A percentile compares a stretch with the other conserved stretches of the same genome.
These are phyloP conservation scores for Teleiodes luculella DNA, from an alignment of 2,888 invertebrate species.

Conservation along the genomic window DNA sequence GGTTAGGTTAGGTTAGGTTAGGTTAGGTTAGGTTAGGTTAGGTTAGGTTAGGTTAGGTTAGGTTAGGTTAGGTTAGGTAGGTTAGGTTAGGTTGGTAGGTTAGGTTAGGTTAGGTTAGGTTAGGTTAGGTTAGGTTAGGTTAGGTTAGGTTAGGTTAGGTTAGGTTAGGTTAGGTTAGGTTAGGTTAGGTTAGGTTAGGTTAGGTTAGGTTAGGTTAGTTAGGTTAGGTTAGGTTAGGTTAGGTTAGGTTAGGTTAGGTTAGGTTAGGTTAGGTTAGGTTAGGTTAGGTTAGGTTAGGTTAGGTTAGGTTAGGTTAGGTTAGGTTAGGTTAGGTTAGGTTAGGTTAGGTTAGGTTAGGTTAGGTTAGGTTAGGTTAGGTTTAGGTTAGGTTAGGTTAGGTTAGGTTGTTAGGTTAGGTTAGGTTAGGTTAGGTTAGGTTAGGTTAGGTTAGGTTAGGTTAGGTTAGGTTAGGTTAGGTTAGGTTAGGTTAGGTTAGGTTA, in stretches of 20 bases:
- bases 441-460: constrained; percentile 26
- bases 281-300: constrained; percentile 24
- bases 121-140: constrained; percentile 27
- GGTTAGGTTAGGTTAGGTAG: constrained; percentile 22
- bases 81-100: constrained; percentile 28
- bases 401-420: constrained; percentile 23
- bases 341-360: constrained; percentile 24
- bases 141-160: constrained; percentile 31
- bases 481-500: constrained; percentile 30
- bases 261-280: constrained; percentile 25
- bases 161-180: constrained; percentile 24
- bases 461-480: constrained; percentile 29
- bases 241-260: constrained; percentile 25
- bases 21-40: constrained; percentile 18
- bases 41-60: constrained; percentile 20
- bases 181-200: constrained; percentile 21
- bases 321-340: constrained; percentile 23
- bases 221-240: constrained; percentile 24
- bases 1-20: constrained; percentile 16
- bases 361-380: constrained; percentile 24
- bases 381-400: constrained; percentile 24
- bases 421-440: constrained; percentile 23
- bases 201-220: constrained; percentile 25
- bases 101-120: constrained; percentile 31
- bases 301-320: constrained; percentile 25